Base-by-base conservation (phyloP, 2,888 invertebrate genomes). In the Leptodirus hochenwartii region DNA sequence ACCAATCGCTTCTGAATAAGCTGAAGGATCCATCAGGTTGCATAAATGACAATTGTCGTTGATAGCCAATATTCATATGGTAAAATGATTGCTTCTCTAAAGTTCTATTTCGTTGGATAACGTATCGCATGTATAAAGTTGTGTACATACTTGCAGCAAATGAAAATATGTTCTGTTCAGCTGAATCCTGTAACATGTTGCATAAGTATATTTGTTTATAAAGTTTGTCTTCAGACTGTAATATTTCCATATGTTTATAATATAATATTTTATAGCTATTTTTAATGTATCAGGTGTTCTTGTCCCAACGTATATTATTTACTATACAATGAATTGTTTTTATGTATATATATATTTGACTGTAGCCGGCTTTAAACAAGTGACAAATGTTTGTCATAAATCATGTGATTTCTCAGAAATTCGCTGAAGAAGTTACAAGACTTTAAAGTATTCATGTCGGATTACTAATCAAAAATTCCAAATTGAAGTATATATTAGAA, bases 111-210 rank as follows among this genome's bases (percentile, higher is more conserved):
- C 87, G 64, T 47, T 90, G 88, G 56, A 88, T 87, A 31, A 88
- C 82, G 33, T 79, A 62, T 5, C 88, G 67, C 80, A 93, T 87
- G 57, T 90, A 91, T 46, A 82, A 62, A 0, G 84, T 75, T 1
- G 87, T 81, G 56, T 87, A 84, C 55, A 93, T 70, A 58, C 90
- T 93, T 10, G 82, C 84, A 0, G 93, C 93, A 57, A 96, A 91
- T 41, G 90, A 90, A 59, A 90, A 96, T 66, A 93, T 82, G 50
- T 85, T 90, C 53, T 91, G 90, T 52, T 96, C 95, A 0, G 80
- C 91, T 1, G 79, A 79, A 48, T 87, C 85, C 69, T 69, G 48
- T n/a, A n/a, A n/a, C n/a, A n/a, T n/a, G n/a, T n/a, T n/a, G 0
- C 39, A 34, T 24, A 15, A 30, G 20, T 34, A 29, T 14, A 13